Percentiles rank a stretch among this genome's conserved stretches.
These are phyloP conservation scores for Fabriciana adippe DNA, from an alignment of 2,888 invertebrate species.

Conservation along the genomic window DNA sequence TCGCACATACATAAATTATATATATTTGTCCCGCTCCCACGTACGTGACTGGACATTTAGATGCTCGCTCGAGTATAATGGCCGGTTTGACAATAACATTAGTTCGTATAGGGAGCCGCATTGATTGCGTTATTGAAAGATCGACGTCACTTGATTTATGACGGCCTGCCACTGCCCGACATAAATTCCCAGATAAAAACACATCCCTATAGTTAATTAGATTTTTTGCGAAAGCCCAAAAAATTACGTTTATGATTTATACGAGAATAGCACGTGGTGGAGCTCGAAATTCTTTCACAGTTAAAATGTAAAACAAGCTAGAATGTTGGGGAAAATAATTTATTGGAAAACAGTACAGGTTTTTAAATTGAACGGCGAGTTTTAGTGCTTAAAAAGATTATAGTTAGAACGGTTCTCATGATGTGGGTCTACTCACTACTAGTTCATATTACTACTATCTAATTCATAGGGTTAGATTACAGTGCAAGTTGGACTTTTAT, in stretches of 20 bases:
- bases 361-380: neutral
- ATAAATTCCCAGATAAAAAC: constrained; percentile 37
- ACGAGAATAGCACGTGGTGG: constrained; percentile 5
- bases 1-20: constrained; percentile 42
- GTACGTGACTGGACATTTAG: constrained; percentile 75
- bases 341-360: neutral
- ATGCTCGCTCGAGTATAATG: constrained; percentile 67
- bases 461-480: too few species aligned
- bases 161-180: constrained; percentile 41
- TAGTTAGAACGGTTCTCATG: too few species aligned
- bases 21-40: constrained; percentile 46
- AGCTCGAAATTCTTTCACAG: neutral
- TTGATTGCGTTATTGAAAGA: constrained; percentile 79
- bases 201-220: constrained; percentile 33
- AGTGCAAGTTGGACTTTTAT: too few species aligned
- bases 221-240: constrained; percentile 23
- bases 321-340: neutral
- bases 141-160: constrained; percentile 68
- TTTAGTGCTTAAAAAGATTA: too few species aligned
- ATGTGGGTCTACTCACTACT: too few species aligned
- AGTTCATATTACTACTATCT: too few species aligned
- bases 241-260: constrained; percentile 16
- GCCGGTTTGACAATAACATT: constrained; percentile 78
- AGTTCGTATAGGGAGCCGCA: constrained; percentile 67
- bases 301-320: neutral